Conservation (phyloP, 2,888 invertebrate genomes). For the Patella ulyssiponensis region DNA sequence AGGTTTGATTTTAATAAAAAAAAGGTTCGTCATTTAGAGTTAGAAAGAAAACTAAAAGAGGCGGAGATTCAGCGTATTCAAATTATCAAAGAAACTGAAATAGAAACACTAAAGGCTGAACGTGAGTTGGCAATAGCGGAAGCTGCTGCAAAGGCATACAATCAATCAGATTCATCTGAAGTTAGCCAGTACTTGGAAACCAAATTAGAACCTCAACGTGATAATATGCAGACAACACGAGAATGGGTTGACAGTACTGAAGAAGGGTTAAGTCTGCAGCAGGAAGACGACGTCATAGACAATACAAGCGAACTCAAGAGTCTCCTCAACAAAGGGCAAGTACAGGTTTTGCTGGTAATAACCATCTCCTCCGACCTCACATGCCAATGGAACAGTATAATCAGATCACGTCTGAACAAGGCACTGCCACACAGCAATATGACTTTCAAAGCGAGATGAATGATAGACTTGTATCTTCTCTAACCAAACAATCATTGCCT, state of each 20-base stretch:
- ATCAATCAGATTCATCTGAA: neutral
- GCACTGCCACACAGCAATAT: neutral
- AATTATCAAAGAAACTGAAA: neutral
- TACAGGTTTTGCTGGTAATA: slow-evolving; percentile 4
- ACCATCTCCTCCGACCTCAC: neutral
- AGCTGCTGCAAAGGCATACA: neutral
- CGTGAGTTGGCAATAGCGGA: neutral
- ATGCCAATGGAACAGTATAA: neutral
- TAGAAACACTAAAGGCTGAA: neutral
- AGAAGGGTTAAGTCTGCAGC: neutral
- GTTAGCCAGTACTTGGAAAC: no score
- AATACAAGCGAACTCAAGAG: neutral
- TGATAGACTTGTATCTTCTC: neutral
- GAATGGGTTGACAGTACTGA: neutral
- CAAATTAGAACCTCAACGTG: neutral
- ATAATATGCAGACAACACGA: neutral
- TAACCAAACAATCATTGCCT: neutral
- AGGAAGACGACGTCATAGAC: neutral
- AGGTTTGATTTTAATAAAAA: neutral
- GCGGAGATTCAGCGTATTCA: neutral
- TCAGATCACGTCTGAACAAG: neutral
- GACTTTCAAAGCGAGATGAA: neutral
- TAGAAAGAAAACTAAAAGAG: neutral
- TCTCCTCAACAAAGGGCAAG: no score
- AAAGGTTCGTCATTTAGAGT: neutral